Evolutionary conservation across 2,113 vertebrate species (phyloP).

Genomic region (Dolichotis patagonum): DNA sequence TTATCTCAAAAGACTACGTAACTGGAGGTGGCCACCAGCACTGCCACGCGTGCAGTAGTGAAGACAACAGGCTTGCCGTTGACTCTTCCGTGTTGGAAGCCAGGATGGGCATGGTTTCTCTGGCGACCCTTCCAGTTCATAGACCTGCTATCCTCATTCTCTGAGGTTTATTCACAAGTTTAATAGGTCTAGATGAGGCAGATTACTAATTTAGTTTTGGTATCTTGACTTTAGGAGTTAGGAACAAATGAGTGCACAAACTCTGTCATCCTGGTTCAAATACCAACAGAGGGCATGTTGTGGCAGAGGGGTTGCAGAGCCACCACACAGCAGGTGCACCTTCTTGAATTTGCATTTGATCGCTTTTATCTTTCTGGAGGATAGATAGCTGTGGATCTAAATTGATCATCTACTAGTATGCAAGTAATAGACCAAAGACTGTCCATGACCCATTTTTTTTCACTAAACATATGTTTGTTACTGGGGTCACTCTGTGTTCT

Average conservation of each 20-base stretch:
- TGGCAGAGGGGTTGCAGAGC: not conserved
- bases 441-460: not conserved
- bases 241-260: not conserved
- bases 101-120: not conserved
- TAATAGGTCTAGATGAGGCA: not conserved
- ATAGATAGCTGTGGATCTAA: not conserved
- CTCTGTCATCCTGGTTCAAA: not conserved
- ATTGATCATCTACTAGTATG: not conserved
- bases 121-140: not conserved
- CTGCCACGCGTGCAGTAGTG: rapidly evolving
- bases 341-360: not conserved
- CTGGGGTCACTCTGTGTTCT: not conserved
- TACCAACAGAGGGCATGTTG: not conserved
- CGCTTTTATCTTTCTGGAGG: not conserved
- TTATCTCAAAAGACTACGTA: not conserved
- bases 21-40: rapidly evolving
- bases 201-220: not conserved
- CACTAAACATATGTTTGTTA: not conserved
- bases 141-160: not conserved
- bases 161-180: not conserved
- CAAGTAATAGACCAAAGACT: not conserved
- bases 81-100: not conserved
- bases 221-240: not conserved
- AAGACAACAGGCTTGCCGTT: not conserved
- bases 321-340: too few relatives aligned